Evolutionary conservation across 2,888 invertebrate species (phyloP).

Genomic region (Drosophila barbarae): DNA sequence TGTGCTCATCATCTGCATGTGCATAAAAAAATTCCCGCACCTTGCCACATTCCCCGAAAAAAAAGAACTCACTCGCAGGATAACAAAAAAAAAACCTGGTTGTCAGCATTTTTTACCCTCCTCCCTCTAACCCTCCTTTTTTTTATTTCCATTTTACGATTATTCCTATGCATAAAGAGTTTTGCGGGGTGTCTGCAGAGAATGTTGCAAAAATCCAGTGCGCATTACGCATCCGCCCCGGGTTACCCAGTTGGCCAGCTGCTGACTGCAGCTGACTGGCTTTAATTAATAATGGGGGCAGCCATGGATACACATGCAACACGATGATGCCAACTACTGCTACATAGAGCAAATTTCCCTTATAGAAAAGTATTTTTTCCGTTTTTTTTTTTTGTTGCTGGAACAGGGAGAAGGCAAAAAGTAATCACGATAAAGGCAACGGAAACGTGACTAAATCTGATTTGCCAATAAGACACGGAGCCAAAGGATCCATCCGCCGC

Average conservation of each 20-base stretch:
- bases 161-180: constrained; percentile 45
- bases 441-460: constrained; percentile 72
- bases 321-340: constrained; percentile 14
- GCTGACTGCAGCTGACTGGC: constrained; percentile 40
- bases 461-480: constrained; percentile 72
- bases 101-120: constrained; percentile 37
- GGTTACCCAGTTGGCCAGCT: constrained; percentile 27
- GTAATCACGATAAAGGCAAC: constrained; percentile 59
- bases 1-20: constrained; percentile 40
- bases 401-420: constrained; percentile 24
- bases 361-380: constrained; percentile 46
- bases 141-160: constrained; percentile 39
- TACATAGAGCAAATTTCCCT: constrained; percentile 33
- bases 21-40: constrained; percentile 43
- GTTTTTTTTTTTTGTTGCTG: constrained; percentile 39
- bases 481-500: constrained; percentile 13
- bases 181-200: constrained; percentile 31
- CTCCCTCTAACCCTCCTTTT: neutral
- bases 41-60: constrained; percentile 29
- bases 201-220: constrained; percentile 25
- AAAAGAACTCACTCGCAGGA: constrained; percentile 7
- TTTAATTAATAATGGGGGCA: constrained; percentile 49
- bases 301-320: constrained; percentile 7
- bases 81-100: constrained; percentile 15
- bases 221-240: constrained; percentile 47